Base-by-base conservation (phyloP, 2,888 invertebrate genomes). In the Margaritifera margaritifera region DNA sequence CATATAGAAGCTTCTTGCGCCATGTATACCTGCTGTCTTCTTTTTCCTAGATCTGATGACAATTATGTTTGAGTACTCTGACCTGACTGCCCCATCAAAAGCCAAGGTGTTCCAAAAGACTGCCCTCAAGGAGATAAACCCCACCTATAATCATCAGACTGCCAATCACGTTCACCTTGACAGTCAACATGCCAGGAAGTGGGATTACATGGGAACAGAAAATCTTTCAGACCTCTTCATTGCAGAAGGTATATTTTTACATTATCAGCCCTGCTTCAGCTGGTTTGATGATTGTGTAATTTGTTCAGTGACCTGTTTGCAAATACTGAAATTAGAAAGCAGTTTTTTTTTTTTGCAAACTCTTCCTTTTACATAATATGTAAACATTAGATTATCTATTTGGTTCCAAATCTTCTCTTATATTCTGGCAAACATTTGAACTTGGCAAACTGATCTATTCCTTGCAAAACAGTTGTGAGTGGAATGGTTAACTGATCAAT, bases 61-160 rank as follows among this genome's bases (percentile, higher is more conserved):
- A n/a, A 88, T 88, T 85, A 88, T 88, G 88, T 74, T 88, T 67
- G 82, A 87, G 42, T 87, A 86, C 66, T 88, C 87, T 60, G 87
- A 88, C 68, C 75, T 88, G 62, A 84, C 71, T 20, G 85, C 84
- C 2, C 87, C 87, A 2, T 77, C 82, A 65, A 85, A 85, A 65
- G 85, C 88, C 52, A 84, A 81, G 63, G 74, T 81, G n/a, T 88
- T 88, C 69, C 81, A 83, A 51, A 85, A 85, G 60, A 83, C 81
- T 1, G 69, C 83, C 0, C 76, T 88, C 58, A 86, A 86, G 66
- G 84, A 86, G 54, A 72, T 85, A 1, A 75, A 80, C 27, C 74
- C 74, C 31, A 65, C 72, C 11, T 66, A 70, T 27, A 63, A n/a
- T 6, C 51, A 31, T 2, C 42, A 11, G 42, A 15, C 42, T 2